These are phyloP conservation scores for Hyla sarda DNA, from an alignment of 2,113 vertebrate genomes.

Conservation along the genomic window DNA sequence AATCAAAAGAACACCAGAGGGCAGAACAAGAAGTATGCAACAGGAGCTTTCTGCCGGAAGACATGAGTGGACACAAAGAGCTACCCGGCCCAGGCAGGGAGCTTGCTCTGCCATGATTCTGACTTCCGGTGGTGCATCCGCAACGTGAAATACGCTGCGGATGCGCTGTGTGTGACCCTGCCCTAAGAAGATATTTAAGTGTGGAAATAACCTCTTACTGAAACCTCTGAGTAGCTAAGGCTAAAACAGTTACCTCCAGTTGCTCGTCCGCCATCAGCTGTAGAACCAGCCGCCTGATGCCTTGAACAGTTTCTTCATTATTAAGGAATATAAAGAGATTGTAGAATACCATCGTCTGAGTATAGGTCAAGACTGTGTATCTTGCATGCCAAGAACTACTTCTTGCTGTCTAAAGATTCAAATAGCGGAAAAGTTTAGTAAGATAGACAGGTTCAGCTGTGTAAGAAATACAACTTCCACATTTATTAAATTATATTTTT, in stretches of 20 bases:
- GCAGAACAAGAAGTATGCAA: no score
- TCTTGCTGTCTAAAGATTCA: slow-evolving; percentile 82
- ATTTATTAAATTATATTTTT: neutral
- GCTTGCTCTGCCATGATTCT: no score
- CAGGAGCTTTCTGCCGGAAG: no score
- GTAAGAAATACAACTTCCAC: neutral
- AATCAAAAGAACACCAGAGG: no score
- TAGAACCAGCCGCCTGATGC: slow-evolving; percentile 85
- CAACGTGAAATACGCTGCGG: no score
- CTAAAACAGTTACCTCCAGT: slow-evolving; percentile 82
- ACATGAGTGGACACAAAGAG: no score
- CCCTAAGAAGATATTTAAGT: no score
- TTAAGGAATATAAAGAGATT: slow-evolving; percentile 97
- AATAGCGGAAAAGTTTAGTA: neutral
- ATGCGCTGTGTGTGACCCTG: no score
- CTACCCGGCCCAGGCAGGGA: no score
- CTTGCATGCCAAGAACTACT: slow-evolving; percentile 96
- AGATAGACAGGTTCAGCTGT: neutral
- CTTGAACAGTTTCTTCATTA: slow-evolving; percentile 80
- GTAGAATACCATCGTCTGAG: slow-evolving; percentile 98
- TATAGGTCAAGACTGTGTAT: slow-evolving; percentile 94
- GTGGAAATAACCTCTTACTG: no score
- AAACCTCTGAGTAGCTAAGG: neutral
- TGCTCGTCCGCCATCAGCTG: slow-evolving; percentile 92
- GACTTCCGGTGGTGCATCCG: no score